Base-by-base conservation (phyloP, 1,140 invertebrate species). In the Ephestia elutella region DNA sequence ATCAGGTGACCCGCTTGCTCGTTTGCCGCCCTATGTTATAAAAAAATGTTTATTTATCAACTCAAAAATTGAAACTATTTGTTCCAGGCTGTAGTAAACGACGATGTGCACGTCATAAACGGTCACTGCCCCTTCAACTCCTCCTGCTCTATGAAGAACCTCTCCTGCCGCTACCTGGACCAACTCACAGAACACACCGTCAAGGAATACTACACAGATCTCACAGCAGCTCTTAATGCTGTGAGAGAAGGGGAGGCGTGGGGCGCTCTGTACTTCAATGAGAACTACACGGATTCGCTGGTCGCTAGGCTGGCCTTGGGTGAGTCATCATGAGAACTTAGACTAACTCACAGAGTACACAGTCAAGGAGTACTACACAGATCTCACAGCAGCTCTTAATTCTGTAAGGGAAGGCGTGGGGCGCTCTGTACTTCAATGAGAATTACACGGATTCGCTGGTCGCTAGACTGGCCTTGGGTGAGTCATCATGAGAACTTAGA, bases 391-490 rank as follows among this genome's bases (percentile, higher is more conserved):
- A 0, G 96, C 96, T 0, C 90, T 92, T 60, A 81, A 92, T 17
- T 93, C 93, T 0, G 96, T 98, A 86, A 11, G 97, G 96, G 0
- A 83, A 94, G 7, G 93, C 94, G 0, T 98, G 96, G 96, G 96
- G 95, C 0, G 93, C 94, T 4, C 76, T 98, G 7, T 93, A 94
- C 68, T 95, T 99, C 60, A 93, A 94, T 4, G 90, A 94, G 67
- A 97, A 97, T 74, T 98, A 97, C 71, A 96, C 96, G 0, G 92
- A 93, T 59, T 93, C 94, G 25, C 88, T 98, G 1, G 89, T 94
- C 0, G 92, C 92, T 4, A 90, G 95, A 65, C 90, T 96, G 66
- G 90, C 92, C 28, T 73, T 94, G 30, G 92, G 92, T 90, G 70
- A 80, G 71, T 60, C 8, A 28, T 7, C 19, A 49, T 57, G 5